Evolutionary conservation across 2,888 invertebrate species (phyloP).

Genomic region (Thera obeliscata): DNA sequence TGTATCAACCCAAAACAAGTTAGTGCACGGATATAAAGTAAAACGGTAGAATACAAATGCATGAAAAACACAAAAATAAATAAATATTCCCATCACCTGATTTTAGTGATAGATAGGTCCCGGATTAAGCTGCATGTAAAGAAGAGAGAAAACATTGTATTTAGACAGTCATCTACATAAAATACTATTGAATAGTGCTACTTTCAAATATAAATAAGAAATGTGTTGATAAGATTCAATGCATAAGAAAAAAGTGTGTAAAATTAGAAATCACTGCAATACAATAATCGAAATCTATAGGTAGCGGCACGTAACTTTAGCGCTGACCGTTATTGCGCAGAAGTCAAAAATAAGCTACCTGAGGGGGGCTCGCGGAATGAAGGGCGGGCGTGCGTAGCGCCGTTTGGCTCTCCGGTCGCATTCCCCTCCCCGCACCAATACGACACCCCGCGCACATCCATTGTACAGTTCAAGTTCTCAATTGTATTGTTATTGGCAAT

Average conservation of each 20-base stretch:
- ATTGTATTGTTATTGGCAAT: too few relatives aligned
- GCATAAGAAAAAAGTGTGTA: not conserved
- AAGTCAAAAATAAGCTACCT: too few relatives aligned
- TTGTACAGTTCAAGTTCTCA: too few relatives aligned
- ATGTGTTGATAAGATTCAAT: not conserved
- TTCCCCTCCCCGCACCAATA: too few relatives aligned
- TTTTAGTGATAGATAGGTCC: constrained; percentile 84
- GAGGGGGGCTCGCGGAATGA: too few relatives aligned
- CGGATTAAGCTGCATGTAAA: constrained; percentile 85
- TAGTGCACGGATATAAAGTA: constrained; percentile 35
- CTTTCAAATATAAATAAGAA: constrained; percentile 7
- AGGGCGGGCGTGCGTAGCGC: too few relatives aligned
- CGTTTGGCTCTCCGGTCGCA: too few relatives aligned
- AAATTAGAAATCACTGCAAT: too few relatives aligned
- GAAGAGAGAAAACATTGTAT: constrained; percentile 77
- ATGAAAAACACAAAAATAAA: constrained; percentile 65
- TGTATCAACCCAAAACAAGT: constrained; percentile 35
- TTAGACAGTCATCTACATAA: constrained; percentile 64
- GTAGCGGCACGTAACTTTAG: too few relatives aligned
- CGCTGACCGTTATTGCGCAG: too few relatives aligned
- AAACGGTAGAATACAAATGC: constrained; percentile 39
- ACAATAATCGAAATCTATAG: too few relatives aligned
- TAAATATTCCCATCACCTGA: constrained; percentile 81
- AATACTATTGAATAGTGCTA: constrained; percentile 45
- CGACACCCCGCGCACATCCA: too few relatives aligned